A percentile compares a stretch with the other conserved stretches of the same genome.
These are phyloP conservation scores for Sitodiplosis mosellana DNA, from an alignment of 1,140 invertebrate species.

Conservation along the genomic window DNA sequence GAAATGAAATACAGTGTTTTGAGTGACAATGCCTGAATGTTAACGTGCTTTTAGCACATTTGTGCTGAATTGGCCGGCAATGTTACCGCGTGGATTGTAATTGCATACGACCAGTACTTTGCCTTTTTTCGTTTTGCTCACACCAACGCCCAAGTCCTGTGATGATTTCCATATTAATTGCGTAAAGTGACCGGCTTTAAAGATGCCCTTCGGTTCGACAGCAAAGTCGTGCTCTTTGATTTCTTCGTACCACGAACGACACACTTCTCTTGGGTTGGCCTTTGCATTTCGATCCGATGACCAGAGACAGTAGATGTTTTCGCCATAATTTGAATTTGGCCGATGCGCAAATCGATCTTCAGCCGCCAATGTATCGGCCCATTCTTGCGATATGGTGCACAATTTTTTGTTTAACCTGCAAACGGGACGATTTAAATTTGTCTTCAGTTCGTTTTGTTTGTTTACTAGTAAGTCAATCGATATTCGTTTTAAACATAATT, in stretches of 20 bases:
- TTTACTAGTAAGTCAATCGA: too few species aligned
- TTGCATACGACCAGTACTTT: constrained; percentile 44
- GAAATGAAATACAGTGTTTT: too few species aligned
- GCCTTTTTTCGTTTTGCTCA: constrained; percentile 32
- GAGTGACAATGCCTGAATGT: too few species aligned
- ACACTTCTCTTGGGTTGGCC: constrained; percentile 40
- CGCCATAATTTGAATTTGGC: constrained; percentile 36
- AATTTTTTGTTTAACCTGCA: constrained; percentile 28
- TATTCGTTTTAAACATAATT: too few species aligned
- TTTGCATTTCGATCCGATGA: constrained; percentile 43
- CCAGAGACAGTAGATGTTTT: constrained; percentile 43
- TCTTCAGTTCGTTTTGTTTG: background rate
- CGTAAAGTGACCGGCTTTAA: constrained; percentile 36
- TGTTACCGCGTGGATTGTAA: constrained; percentile 55
- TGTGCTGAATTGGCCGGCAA: constrained; percentile 38
- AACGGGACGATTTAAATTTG: constrained; percentile 7
- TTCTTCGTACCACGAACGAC: constrained; percentile 50
- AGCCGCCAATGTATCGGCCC: constrained; percentile 56
- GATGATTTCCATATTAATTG: constrained; percentile 49
- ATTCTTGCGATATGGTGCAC: constrained; percentile 40
- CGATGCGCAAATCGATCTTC: constrained; percentile 43
- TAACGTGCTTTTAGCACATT: constrained; percentile 30
- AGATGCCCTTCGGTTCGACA: constrained; percentile 27
- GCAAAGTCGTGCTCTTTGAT: constrained; percentile 40
- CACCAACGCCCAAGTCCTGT: constrained; percentile 45